phyloP scores from a whole-genome alignment of 2,888 invertebrate genomes.

The Melangyna quadrimaculata region DNA sequence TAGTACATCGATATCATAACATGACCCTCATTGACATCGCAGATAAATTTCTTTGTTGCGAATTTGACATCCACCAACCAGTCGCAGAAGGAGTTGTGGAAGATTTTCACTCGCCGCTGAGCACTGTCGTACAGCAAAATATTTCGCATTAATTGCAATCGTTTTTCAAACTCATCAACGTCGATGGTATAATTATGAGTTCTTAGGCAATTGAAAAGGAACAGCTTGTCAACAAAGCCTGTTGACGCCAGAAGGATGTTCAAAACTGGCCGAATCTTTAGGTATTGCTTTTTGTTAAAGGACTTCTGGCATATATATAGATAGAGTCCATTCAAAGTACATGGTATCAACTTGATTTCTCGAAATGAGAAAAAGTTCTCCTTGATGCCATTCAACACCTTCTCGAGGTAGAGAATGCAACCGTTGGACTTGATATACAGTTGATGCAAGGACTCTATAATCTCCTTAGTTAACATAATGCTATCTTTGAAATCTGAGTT shows the following conservation, averaged over 20 bases:
- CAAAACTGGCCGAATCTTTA: slow-evolving; percentile 91
- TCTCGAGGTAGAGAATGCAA: slow-evolving; percentile 92
- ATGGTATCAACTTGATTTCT: slow-evolving; percentile 96
- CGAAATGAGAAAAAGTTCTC: slow-evolving; percentile 95
- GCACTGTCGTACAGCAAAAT: slow-evolving; percentile 80
- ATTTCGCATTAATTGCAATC: slow-evolving; percentile 87
- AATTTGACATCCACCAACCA: slow-evolving; percentile 99
- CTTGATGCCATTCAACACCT: slow-evolving; percentile 94
- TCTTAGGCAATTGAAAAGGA: slow-evolving; percentile 91
- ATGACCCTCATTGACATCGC: slow-evolving; percentile 93
- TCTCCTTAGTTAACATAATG: slow-evolving; percentile 94
- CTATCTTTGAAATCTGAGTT: slow-evolving; percentile 93
- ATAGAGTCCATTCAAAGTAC: slow-evolving; percentile 96
- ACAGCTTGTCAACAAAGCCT: slow-evolving; percentile 90
- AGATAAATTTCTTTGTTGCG: slow-evolving; percentile 96
- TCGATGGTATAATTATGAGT: slow-evolving; percentile 90
- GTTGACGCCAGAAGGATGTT: slow-evolving; percentile 94
- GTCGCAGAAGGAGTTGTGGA: slow-evolving; percentile 96
- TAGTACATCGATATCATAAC: slow-evolving; percentile 93
- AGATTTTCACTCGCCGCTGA: slow-evolving; percentile 83
- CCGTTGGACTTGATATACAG: slow-evolving; percentile 98
- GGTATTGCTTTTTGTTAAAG: slow-evolving; percentile 93
- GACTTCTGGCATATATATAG: slow-evolving; percentile 96
- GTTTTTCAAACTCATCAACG: slow-evolving; percentile 89
- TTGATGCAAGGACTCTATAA: slow-evolving; percentile 97